Evolutionary conservation across 2,888 invertebrate species (phyloP).

Genomic region (Euproctis similis): DNA sequence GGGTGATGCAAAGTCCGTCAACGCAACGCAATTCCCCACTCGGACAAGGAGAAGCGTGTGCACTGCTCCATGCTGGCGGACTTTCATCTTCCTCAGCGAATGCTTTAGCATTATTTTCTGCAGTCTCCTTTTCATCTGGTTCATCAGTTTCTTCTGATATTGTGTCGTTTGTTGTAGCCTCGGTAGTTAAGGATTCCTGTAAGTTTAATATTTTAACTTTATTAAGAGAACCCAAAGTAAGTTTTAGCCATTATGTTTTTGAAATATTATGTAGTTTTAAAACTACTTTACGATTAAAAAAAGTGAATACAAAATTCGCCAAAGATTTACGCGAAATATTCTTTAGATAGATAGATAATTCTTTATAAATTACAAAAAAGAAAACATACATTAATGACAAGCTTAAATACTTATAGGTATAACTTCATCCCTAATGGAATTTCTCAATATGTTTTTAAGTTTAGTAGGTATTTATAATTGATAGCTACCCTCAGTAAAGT

Average conservation of each 20-base stretch:
- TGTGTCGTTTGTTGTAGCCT: slow-evolving; percentile 12
- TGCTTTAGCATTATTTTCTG: too few species aligned
- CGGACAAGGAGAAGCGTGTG: slow-evolving; percentile 68
- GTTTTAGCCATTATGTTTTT: too few species aligned
- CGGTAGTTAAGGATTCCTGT: slow-evolving; percentile 42
- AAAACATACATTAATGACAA: too few species aligned
- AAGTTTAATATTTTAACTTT: slow-evolving; percentile 7
- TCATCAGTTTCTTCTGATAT: slow-evolving; percentile 6
- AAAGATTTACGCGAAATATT: background rate
- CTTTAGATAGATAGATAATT: background rate
- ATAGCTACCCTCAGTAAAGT: slow-evolving; percentile 46
- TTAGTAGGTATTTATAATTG: background rate
- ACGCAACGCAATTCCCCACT: slow-evolving; percentile 77
- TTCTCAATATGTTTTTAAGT: too few species aligned
- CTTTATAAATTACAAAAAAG: too few species aligned
- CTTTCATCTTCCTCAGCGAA: slow-evolving; percentile 27
- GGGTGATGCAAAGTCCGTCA: slow-evolving; percentile 78
- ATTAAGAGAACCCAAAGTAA: too few species aligned
- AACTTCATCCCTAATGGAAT: too few species aligned
- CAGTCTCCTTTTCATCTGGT: slow-evolving; percentile 2
- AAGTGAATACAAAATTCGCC: too few species aligned
- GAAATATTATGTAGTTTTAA: too few species aligned
- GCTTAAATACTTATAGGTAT: too few species aligned
- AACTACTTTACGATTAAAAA: too few species aligned
- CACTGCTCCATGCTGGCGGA: slow-evolving; percentile 34